Evolutionary conservation across 2,113 vertebrate genomes (phyloP), one percentile per base, ranked within the genome.

Genomic region (Peromyscus leucopus): DNA sequence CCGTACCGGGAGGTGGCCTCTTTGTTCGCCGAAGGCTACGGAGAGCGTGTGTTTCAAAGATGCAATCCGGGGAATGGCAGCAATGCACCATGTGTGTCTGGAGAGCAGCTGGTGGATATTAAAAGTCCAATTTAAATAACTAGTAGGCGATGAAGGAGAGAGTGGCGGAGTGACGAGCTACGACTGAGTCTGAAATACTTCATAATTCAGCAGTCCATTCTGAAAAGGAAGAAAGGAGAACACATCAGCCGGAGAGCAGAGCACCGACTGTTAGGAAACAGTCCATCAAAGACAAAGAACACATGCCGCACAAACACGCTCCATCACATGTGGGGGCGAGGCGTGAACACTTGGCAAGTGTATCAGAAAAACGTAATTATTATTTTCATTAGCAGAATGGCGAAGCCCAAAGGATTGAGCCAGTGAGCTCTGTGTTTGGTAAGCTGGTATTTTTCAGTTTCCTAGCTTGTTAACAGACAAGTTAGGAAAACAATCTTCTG

Each of bases 61-160:
- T 98, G 98, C 98, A 99, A 99, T 99, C 98, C 98, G 98, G 99
- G 98, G 99, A 99, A 99, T 99, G 99, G 98, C 98, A 99, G 99
- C 99, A 99, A 99, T 99, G 99, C 99, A 99, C 99, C 99, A 99
- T 99, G 99, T 99, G 99, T 99, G 99, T 99, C 98, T 98, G 98
- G 98, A 98, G 98, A 99, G 99, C 99, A 99, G 99, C 99, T 99
- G 99, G 98, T 93, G 98, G 99, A 98, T 98, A 99, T 99, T 99
- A 99, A 98, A 99, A 99, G 98, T 98, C 98, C 89, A 98, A 98
- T 99, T 99, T 99, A 99, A 99, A 99, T 99, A 99, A 98, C 99
- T 98, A 98, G 98, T 97, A 98, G 97, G 90, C 98, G 99, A 99
- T 91, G 98, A 98, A 98, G 98, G 96, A 98, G 98, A 46, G 95